Base-by-base conservation (phyloP, 2,797 vertebrate genomes). In the Amblyraja radiata region DNA sequence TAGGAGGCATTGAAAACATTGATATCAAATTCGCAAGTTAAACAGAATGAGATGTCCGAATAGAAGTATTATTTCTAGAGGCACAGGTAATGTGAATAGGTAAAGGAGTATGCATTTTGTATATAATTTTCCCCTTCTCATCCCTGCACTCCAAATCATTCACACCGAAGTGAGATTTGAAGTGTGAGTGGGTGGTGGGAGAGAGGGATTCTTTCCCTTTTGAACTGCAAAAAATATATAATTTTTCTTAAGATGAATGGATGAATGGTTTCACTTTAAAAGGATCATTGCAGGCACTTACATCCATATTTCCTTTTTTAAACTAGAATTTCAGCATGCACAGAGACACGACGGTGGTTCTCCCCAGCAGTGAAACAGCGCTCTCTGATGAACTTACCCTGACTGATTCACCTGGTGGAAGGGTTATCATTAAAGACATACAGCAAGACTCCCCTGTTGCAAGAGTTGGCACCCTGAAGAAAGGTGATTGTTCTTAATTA, bases 381-480 rank as follows among this genome's bases (percentile, higher is more conserved):
- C 25, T 92, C 10, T 92, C 90, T n/a, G 39, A 73, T n/a, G 73
- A 25, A 58, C 90, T 92, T 54, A 74, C 71, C 71, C 90, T 92
- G 0, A n/a, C 71, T 6, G 39, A 92, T 92, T 39, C 71, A 92
- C 39, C 23, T 18, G 28, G 39, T 58, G 90, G 90, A 92, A 32
- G 71, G 11, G 10, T 92, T 21, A n/a, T 92, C 28, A 76, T 92
- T 54, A 0, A 18, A 11, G 71, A 92, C 39, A 92, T 92, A 11
- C 68, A 92, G 25, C 1, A 92, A 76, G 39, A 92, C 90, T 92
- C 90, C 13, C 36, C 68, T 25, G 21, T 92, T 92, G 90, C 39
- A n/a, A 92, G 25, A 92, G 18, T 6, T 76, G 73, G 68, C 16
- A 92, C 90, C 54, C 54, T 92, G 90, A 92, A 92, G 36, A 92